Percentiles rank a stretch among this genome's conserved stretches.
Evolutionary conservation across 2,797 vertebrate species (phyloP).

Genomic region (Notolabrus celidotus): DNA sequence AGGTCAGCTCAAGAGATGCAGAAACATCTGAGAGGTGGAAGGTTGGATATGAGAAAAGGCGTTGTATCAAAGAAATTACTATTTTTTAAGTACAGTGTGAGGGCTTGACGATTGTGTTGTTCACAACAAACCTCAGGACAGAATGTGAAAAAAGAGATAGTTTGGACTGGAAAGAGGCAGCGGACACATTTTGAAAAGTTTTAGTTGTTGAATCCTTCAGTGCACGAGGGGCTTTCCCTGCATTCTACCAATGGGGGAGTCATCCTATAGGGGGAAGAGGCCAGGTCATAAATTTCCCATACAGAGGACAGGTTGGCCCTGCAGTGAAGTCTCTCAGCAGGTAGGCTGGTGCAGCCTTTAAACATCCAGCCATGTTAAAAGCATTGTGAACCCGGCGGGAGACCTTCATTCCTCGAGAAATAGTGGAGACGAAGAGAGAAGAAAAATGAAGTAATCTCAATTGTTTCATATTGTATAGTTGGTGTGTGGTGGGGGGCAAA

Average conservation of each 20-base stretch:
- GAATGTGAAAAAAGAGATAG: no score
- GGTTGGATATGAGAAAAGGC: background rate
- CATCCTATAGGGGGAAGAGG: slow-evolving; percentile 66
- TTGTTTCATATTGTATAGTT: slow-evolving; percentile 46
- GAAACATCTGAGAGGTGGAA: background rate
- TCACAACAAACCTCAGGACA: slow-evolving; percentile 41
- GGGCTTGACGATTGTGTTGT: background rate
- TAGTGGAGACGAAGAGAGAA: slow-evolving; percentile 42
- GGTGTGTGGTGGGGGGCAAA: slow-evolving; percentile 14
- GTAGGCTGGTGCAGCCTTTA: slow-evolving; percentile 76
- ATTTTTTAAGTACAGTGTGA: background rate
- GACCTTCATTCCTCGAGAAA: slow-evolving; percentile 74
- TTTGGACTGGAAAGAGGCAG: no score
- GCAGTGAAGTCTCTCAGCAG: slow-evolving; percentile 85
- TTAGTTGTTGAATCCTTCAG: no score
- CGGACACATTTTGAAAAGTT: slow-evolving; percentile 18
- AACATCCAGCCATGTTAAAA: slow-evolving; percentile 87
- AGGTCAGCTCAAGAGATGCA: background rate
- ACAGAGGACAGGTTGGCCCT: slow-evolving; percentile 82
- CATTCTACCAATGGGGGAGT: slow-evolving; percentile 58
- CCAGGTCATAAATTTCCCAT: slow-evolving; percentile 80
- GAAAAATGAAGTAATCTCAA: slow-evolving; percentile 54
- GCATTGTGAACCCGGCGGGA: slow-evolving; percentile 84
- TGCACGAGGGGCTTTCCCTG: slow-evolving; percentile 40
- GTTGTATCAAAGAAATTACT: slow-evolving; percentile 13